These are phyloP conservation scores for Nebria salina DNA, from an alignment of 2,888 invertebrate species.

Conservation along the genomic window DNA sequence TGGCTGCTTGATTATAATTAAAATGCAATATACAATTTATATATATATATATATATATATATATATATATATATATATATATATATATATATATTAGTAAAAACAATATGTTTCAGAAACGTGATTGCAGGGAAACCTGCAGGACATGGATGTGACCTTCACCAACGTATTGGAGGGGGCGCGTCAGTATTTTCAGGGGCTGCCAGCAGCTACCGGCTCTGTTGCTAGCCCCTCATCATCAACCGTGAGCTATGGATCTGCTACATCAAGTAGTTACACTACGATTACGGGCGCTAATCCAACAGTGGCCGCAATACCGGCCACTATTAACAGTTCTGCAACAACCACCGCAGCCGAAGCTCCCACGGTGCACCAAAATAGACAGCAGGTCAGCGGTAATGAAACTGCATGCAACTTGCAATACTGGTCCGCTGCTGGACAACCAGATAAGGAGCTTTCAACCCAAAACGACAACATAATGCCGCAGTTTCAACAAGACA, in stretches of 20 bases:
- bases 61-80: too few species aligned
- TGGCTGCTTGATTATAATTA: too few species aligned
- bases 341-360: conserved; percentile 36
- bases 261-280: conserved; percentile 33
- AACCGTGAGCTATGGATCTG: conserved; percentile 51
- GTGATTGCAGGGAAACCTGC: conserved; percentile 59
- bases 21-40: too few species aligned
- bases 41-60: too few species aligned
- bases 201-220: conserved; percentile 68
- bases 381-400: neutral
- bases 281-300: neutral
- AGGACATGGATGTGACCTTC: conserved; percentile 80
- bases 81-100: neutral
- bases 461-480: conserved; percentile 3
- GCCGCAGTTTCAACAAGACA: conserved; percentile 42
- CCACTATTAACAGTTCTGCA: conserved; percentile 48
- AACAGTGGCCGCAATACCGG: conserved; percentile 52
- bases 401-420: conserved; percentile 42
- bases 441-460: conserved; percentile 3
- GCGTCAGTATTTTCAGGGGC: conserved; percentile 84
- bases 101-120: conserved; percentile 52
- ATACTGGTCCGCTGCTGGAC: conserved; percentile 52
- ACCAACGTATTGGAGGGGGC: conserved; percentile 86
- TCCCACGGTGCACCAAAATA: neutral
- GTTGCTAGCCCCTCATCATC: conserved; percentile 56